phyloP scores from a whole-genome alignment of 2,888 invertebrate species.

The Cylloceria caligata region DNA sequence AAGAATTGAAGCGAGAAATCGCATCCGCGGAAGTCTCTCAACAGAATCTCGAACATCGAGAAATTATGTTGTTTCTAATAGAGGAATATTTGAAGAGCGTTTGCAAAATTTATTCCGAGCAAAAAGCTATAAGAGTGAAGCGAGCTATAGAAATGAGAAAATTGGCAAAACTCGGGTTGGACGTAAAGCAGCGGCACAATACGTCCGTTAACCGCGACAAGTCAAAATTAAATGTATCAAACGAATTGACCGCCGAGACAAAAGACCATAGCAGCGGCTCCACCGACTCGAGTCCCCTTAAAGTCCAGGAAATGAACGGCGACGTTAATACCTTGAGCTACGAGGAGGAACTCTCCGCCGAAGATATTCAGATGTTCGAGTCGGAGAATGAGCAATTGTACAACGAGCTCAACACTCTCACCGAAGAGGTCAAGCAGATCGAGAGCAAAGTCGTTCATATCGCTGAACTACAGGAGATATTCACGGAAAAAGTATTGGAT shows the following conservation, averaged over 20 bases:
- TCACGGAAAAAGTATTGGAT: conserved; percentile 97
- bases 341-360: conserved; percentile 90
- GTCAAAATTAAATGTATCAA: conserved; percentile 74
- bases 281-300: conserved; percentile 77
- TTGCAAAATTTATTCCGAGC: conserved; percentile 94
- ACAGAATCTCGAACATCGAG: conserved; percentile 92
- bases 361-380: conserved; percentile 97
- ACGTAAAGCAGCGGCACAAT: conserved; percentile 75
- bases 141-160: conserved; percentile 93
- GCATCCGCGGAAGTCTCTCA: conserved; percentile 84
- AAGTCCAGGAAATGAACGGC: conserved; percentile 81
- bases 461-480: conserved; percentile 97
- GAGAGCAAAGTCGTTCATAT: conserved; percentile 98
- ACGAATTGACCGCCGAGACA: conserved; percentile 65
- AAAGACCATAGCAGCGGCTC: conserved; percentile 54
- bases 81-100: conserved; percentile 93
- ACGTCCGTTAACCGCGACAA: conserved; percentile 10
- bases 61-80: conserved; percentile 90
- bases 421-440: conserved; percentile 96
- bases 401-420: conserved; percentile 94
- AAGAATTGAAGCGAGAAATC: conserved; percentile 90
- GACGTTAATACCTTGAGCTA: conserved; percentile 80
- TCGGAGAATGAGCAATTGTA: conserved; percentile 95
- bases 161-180: conserved; percentile 89
- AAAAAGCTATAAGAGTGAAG: conserved; percentile 94